Evolutionary conservation across 2,113 vertebrate genomes (phyloP), one percentile per base, ranked within the genome.

Genomic region (Centropus unirufus): DNA sequence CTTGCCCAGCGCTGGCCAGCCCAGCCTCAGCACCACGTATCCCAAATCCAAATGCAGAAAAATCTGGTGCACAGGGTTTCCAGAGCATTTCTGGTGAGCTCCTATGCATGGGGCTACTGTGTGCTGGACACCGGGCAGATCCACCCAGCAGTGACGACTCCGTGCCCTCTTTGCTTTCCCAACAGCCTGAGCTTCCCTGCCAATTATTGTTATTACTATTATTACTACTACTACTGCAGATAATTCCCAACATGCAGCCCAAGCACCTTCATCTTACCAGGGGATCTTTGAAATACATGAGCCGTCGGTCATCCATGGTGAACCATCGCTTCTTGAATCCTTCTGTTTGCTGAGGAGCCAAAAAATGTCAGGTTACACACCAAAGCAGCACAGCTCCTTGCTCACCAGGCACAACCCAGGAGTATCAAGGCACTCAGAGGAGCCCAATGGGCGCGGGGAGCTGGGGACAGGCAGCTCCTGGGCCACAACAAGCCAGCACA

Each of bases 201-300:
- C 47, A 18, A 32, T 8, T 23, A 16, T 19, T 20, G 19, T 5
- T 34, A 18, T 7, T 29, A 69, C 17, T 11, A 23, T 5, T 14
- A 34, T 6, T 11, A 52, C 15, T 5, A n/a, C 5, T 21, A 55
- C 4, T 8, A 20, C 3, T 55, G 24, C 23, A 79, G 44, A 2
- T 40, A 29, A 74, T 55, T 30, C 70, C 70, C 51, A 24, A 21
- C 30, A 57, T 52, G 16, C 16, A 91, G 82, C 29, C 30, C 83
- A 75, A 46, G 13, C 20, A 13, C 44, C n/a, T 11, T 11, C 46
- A 19, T 13, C 98, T 98, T 97, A 99, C 99, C 99, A 99, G 97
- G 20, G 99, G 99, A 90, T 99, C 99, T 98, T 99, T 99, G 96
- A 99, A 99, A 83, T 99, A 99, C 99, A 99, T 99, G 90, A 99